These are phyloP conservation scores for Archivesica marissinica DNA, from an alignment of 1,140 invertebrate species.

Conservation along the genomic window DNA sequence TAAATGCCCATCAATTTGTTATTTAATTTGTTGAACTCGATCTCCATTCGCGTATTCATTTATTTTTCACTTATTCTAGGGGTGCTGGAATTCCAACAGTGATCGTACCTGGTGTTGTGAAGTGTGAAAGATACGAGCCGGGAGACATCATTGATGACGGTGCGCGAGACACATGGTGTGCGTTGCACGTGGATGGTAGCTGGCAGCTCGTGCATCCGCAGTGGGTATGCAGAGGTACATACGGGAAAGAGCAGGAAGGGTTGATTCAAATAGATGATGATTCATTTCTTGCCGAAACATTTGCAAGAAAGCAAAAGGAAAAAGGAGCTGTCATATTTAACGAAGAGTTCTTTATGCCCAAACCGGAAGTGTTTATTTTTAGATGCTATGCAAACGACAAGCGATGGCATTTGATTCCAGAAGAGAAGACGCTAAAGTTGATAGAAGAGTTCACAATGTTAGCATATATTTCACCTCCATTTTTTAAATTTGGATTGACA, in stretches of 20 bases:
- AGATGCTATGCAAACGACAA: slow-evolving; percentile 42
- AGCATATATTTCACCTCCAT: slow-evolving; percentile 37
- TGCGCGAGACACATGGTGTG: slow-evolving; percentile 47
- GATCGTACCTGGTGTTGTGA: slow-evolving; percentile 34
- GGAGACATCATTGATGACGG: slow-evolving; percentile 34
- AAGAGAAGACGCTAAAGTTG: slow-evolving; percentile 27
- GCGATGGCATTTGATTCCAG: slow-evolving; percentile 53
- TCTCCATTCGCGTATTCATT: neutral
- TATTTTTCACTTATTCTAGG: slow-evolving; percentile 10
- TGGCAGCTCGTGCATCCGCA: slow-evolving; percentile 51
- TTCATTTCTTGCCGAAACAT: slow-evolving; percentile 1
- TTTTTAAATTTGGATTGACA: slow-evolving; percentile 50
- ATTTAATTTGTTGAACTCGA: too few species aligned
- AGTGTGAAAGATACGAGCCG: slow-evolving; percentile 39
- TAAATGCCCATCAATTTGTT: neutral
- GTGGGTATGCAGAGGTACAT: slow-evolving; percentile 49
- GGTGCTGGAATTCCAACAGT: slow-evolving; percentile 27
- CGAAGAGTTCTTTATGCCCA: slow-evolving; percentile 60
- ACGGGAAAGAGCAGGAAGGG: slow-evolving; percentile 4
- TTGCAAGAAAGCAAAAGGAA: neutral
- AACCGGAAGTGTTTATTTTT: slow-evolving; percentile 53
- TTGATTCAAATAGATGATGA: slow-evolving; percentile 43
- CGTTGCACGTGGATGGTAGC: slow-evolving; percentile 45
- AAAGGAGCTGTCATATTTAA: slow-evolving; percentile 15
- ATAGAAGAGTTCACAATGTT: slow-evolving; percentile 32